phyloP scores from a whole-genome alignment of 2,888 invertebrate genomes.

The Meliscaeva auricollis region DNA sequence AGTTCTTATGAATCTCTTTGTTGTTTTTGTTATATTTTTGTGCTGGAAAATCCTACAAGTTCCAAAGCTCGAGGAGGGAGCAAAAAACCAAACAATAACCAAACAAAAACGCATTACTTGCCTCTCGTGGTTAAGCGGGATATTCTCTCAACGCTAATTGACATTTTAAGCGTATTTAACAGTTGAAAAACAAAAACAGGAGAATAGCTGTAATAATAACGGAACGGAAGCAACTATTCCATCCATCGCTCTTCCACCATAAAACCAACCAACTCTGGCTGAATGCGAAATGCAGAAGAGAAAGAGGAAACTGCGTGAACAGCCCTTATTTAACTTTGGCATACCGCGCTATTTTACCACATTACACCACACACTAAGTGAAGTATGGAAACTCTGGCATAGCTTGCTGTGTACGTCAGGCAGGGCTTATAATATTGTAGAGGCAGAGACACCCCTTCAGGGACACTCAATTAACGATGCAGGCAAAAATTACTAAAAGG shows the following conservation, averaged over 20 bases:
- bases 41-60: neutral
- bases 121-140: neutral
- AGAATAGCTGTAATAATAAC: conserved; percentile 21
- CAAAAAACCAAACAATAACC: conserved; percentile 18
- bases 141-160: conserved; percentile 52
- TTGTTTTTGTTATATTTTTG: neutral
- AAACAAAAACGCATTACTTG: conserved; percentile 14
- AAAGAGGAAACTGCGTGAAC: conserved; percentile 1
- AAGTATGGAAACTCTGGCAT: neutral
- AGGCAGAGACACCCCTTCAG: conserved; percentile 39
- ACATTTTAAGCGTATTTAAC: conserved; percentile 74
- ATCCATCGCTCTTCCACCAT: neutral
- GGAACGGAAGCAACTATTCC: conserved; percentile 49
- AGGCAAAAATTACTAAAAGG: conserved; percentile 61
- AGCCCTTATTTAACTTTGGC: conserved; percentile 59
- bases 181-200: conserved; percentile 53
- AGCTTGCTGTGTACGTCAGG: neutral
- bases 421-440: neutral
- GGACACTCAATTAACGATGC: conserved; percentile 71
- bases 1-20: neutral
- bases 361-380: neutral
- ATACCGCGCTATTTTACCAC: conserved; percentile 49
- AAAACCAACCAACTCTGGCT: neutral
- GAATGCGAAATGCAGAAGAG: neutral
- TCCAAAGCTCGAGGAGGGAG: neutral